These are phyloP conservation scores for Naso thynnoides DNA, from an alignment of 2,797 vertebrate genomes.

Conservation along the genomic window DNA sequence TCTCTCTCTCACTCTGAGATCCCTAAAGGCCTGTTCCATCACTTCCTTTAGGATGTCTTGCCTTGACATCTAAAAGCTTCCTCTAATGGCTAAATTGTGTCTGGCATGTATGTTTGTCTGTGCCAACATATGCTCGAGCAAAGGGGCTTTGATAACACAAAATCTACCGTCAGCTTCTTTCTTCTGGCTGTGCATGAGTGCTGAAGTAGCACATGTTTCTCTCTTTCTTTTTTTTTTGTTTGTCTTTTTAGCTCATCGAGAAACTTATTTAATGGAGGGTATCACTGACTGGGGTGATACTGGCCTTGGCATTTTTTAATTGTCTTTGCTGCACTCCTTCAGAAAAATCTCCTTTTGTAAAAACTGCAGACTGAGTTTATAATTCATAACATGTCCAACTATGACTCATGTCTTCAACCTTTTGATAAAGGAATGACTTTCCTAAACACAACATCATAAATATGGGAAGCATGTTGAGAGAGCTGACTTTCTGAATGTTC, in stretches of 20 bases:
- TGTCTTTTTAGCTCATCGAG: conserved; percentile 22
- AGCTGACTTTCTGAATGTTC: conserved; percentile 62
- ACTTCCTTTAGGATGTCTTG: conserved; percentile 55
- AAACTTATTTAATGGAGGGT: conserved; percentile 32
- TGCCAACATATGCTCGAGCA: conserved; percentile 69
- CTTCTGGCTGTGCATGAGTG: conserved; percentile 23
- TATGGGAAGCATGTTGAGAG: conserved; percentile 39
- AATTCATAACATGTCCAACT: conserved; percentile 19
- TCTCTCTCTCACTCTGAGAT: conserved; percentile 39
- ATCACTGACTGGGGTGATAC: conserved; percentile 18
- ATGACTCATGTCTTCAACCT: conserved; percentile 53
- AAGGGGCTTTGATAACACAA: conserved; percentile 65
- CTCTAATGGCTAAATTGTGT: conserved; percentile 73
- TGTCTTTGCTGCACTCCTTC: conserved; percentile 3
- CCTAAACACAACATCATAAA: conserved; percentile 47
- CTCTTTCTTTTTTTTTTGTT: not conserved
- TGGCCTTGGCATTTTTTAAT: conserved; percentile 16
- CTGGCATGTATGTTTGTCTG: conserved; percentile 68
- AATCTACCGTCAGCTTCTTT: conserved; percentile 51
- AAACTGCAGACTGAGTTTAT: conserved; percentile 21
- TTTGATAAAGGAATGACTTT: conserved; percentile 58
- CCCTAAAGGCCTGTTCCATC: conserved; percentile 61
- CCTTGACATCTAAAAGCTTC: conserved; percentile 67
- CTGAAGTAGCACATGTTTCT: conserved; percentile 22
- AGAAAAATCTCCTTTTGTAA: conserved; percentile 3